Conservation (phyloP, 2,888 invertebrate genomes). For the Andrena fulva region DNA sequence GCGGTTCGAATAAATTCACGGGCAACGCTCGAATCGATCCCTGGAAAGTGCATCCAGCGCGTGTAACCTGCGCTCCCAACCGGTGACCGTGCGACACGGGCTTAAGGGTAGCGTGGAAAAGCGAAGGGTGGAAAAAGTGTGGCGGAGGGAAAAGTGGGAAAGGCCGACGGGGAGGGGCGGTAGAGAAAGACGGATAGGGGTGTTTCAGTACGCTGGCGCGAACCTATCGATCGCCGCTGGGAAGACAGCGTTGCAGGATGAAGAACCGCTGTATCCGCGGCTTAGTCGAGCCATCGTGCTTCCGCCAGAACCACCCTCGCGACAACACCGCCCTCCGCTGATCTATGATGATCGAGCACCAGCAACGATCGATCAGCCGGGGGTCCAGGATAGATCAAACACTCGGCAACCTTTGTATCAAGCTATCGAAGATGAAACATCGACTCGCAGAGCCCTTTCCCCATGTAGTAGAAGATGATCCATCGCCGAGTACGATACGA, state of each 20-base stretch:
- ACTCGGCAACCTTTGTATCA: not conserved
- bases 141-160: constrained; percentile 24
- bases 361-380: constrained; percentile 31
- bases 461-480: no score
- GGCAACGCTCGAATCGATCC: constrained; percentile 56
- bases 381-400: constrained; percentile 2
- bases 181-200: constrained; percentile 46
- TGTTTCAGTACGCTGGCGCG: constrained; percentile 78
- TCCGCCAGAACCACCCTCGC: constrained; percentile 52
- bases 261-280: constrained; percentile 72
- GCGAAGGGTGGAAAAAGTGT: constrained; percentile 13
- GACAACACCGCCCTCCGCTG: constrained; percentile 40
- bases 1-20: constrained; percentile 36
- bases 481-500: no score
- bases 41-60: constrained; percentile 32
- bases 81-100: constrained; percentile 54
- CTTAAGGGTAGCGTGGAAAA: constrained; percentile 7
- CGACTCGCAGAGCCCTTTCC: no score
- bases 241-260: constrained; percentile 73
- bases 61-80: constrained; percentile 40
- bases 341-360: constrained; percentile 52
- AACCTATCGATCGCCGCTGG: constrained; percentile 77
- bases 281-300: constrained; percentile 75
- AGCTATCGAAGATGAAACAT: not conserved
- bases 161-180: constrained; percentile 19